Evolutionary conservation across 2,113 vertebrate species (phyloP).

Genomic region (Naja naja): DNA sequence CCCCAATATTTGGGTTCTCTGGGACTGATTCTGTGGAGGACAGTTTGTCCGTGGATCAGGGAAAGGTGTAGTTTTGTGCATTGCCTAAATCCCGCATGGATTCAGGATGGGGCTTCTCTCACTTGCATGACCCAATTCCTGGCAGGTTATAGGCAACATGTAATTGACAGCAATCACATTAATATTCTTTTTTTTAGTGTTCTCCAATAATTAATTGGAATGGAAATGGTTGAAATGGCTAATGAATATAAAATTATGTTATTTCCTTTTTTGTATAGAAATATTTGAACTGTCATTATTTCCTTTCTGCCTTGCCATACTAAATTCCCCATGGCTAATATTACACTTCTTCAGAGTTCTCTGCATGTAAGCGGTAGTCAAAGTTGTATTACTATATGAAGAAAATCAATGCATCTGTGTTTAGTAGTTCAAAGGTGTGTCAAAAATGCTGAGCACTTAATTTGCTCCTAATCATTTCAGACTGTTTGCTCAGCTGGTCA

Average conservation of each 20-base stretch:
- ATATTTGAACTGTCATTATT: background rate
- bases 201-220: background rate
- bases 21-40: background rate
- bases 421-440: conserved; percentile 33
- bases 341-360: conserved; percentile 3
- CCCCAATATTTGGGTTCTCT: background rate
- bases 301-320: background rate
- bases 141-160: background rate
- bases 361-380: conserved; percentile 6
- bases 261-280: background rate
- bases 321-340: conserved; percentile 21
- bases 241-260: background rate
- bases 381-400: conserved; percentile 10
- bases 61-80: background rate
- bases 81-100: background rate
- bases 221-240: background rate
- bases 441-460: conserved; percentile 35
- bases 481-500: conserved; percentile 34
- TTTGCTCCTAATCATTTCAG: conserved; percentile 41
- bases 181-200: background rate
- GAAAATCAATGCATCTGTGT: conserved; percentile 27
- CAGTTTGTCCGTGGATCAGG: background rate
- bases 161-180: background rate
- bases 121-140: background rate
- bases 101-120: background rate